These are phyloP conservation scores for Ibycter americanus DNA, from an alignment of 2,797 vertebrate genomes.

Conservation along the genomic window DNA sequence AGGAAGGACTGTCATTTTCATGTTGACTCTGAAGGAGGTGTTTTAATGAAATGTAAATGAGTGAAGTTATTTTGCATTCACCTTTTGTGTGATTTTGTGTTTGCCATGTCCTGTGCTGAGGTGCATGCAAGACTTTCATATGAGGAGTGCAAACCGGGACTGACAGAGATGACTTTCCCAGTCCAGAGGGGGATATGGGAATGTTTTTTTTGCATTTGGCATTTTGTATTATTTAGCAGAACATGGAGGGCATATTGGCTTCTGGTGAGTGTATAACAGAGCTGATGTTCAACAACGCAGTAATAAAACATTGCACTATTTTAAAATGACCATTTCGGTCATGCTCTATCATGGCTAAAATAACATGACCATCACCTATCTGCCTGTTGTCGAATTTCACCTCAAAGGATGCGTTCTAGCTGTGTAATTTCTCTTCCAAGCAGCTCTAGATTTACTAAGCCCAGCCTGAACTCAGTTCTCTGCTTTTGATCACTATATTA, in stretches of 20 bases:
- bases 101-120: not conserved
- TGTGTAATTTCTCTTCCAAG: conserved; percentile 16
- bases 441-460: conserved; percentile 8
- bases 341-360: not conserved
- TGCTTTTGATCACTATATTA: conserved; percentile 59
- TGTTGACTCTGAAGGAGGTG: not conserved
- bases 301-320: not conserved
- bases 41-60: not conserved
- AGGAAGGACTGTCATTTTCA: not conserved
- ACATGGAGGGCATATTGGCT: not conserved
- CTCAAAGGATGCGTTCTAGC: not conserved
- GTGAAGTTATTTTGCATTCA: not conserved
- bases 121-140: not conserved
- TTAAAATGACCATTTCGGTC: not conserved
- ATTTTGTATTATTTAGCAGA: not conserved
- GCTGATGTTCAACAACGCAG: not conserved
- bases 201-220: not conserved
- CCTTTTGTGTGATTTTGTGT: not conserved
- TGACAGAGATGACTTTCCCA: not conserved
- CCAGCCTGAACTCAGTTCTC: conserved; percentile 7
- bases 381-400: conserved; percentile 29
- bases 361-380: not conserved
- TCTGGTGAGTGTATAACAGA: not conserved
- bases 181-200: not conserved
- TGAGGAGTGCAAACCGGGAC: not conserved